Conservation (phyloP, 2,888 invertebrate species). For the Pachymerium ferrugineum region DNA sequence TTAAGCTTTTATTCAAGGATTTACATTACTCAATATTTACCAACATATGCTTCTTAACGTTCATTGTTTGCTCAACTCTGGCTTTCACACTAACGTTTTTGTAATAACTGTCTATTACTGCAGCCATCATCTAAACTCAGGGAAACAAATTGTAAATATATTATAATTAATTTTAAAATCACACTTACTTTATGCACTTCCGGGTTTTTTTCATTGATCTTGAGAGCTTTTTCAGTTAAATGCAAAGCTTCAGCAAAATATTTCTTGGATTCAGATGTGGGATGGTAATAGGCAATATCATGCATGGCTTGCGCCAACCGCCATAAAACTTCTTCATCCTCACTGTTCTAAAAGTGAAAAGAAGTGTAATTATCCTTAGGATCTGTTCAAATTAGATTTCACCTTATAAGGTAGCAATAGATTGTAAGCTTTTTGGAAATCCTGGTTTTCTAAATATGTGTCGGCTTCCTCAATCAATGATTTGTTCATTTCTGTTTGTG, state of each 20-base stretch:
- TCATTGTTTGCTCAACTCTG: conserved; percentile 63
- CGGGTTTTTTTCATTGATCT: conserved; percentile 55
- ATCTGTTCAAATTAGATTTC: conserved; percentile 36
- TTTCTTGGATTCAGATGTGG: conserved; percentile 55
- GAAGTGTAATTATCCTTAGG: neutral
- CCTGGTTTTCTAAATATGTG: conserved; percentile 59
- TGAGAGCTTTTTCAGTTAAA: conserved; percentile 58
- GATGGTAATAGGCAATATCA: conserved; percentile 62
- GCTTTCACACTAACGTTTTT: conserved; percentile 67
- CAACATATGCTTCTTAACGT: conserved; percentile 70
- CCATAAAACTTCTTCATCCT: conserved; percentile 73
- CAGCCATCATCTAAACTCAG: conserved; percentile 61
- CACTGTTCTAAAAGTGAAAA: conserved; percentile 50
- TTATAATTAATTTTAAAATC: neutral
- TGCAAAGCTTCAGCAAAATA: conserved; percentile 64
- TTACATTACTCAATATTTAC: conserved; percentile 50
- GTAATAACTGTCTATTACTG: conserved; percentile 69
- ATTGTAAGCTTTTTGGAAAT: conserved; percentile 61
- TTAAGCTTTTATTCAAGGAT: too few species aligned
- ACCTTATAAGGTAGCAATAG: conserved; percentile 57
- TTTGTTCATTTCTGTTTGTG: neutral
- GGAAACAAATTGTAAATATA: conserved; percentile 41
- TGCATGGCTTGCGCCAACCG: conserved; percentile 70
- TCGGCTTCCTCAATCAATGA: conserved; percentile 55
- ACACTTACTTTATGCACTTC: conserved; percentile 56